Conservation (phyloP, 2,888 invertebrate species). For the Mechanitis mazaeus region DNA sequence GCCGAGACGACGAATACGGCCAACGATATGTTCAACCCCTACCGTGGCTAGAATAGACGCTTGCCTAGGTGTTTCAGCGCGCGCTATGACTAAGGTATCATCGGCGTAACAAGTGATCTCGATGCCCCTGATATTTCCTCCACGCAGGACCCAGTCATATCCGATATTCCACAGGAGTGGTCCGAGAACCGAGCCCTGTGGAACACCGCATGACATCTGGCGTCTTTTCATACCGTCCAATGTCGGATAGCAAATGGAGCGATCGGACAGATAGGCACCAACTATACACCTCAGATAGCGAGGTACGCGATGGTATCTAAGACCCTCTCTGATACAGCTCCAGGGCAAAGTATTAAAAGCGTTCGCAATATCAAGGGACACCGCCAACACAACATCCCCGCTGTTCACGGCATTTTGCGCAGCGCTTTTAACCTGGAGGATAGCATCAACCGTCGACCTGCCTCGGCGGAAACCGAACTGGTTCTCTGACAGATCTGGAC, state of each 20-base stretch:
- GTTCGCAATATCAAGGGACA: conserved; percentile 31
- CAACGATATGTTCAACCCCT: background rate
- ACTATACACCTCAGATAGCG: conserved; percentile 20
- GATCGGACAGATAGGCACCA: conserved; percentile 13
- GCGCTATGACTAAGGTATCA: background rate
- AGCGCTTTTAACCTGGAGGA: conserved; percentile 9
- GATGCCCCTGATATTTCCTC: too few relatives aligned
- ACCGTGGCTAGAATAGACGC: background rate
- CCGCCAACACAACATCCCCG: conserved; percentile 26
- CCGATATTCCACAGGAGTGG: too few relatives aligned
- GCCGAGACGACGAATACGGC: background rate
- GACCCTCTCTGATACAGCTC: conserved; percentile 27
- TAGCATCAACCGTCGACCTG: conserved; percentile 18
- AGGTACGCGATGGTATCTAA: conserved; percentile 28
- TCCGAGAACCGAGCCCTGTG: background rate
- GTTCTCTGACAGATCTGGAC: conserved; percentile 15
- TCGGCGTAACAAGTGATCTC: background rate
- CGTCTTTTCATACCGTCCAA: too few relatives aligned
- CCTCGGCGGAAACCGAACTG: conserved; percentile 19
- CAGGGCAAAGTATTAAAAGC: conserved; percentile 34
- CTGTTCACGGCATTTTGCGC: conserved; percentile 15
- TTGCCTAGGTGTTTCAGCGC: background rate
- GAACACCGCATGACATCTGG: background rate
- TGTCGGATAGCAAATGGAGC: conserved; percentile 10
- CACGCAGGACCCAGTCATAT: too few relatives aligned